Evolutionary conservation across 30 jellyfish, hydroid and myxozoan species (phyloP), one percentile per base, ranked within the genome.

Genomic region (Hydractinia echinata): DNA sequence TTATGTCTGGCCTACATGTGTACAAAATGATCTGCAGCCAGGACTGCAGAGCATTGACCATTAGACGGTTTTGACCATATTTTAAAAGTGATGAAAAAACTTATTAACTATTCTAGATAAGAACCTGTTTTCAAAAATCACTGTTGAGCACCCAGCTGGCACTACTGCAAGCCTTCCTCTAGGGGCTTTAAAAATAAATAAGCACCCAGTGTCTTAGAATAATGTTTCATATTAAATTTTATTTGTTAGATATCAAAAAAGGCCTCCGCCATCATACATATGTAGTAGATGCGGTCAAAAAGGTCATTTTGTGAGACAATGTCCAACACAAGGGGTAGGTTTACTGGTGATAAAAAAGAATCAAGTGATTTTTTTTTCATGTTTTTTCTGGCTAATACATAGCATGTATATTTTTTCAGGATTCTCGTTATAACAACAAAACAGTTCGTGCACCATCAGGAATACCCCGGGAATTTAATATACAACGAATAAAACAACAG

Each of bases 231-330:
- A 30, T 0, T 30, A 30, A 30, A 9, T 55, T 7, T 76, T 84
- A 14, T 51, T 21, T 53, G 53, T 10, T 66, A 91, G 97, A 73
- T 94, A 94, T 68, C 80, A 53, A 16, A 83, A 79, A 62, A 66
- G 78, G 55, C 68, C 96, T 5, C 96, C 96, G 0, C 96, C 90
- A 44, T 85, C 82, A 11, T 89, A 95, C 55, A 76, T 85, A 52
- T 95, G 99, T 68, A 86, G 58, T 85, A 74, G 95, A 82, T 95
- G 99, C 77, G 96, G 97, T 39, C 86, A 86, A 60, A 86, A 87
- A 62, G 99, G 99, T n/a, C 99, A 95, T 83, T 86, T 55, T 60
- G 81, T 95, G n/a, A 87, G 94, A 73, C 64, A 95, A 55, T 95
- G 99, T 58, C 99, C 99, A 14, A 89, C 92, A 4, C 56, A 14